phyloP scores from a whole-genome alignment of 1,140 invertebrate species.

The Mesaphorura yosii region DNA sequence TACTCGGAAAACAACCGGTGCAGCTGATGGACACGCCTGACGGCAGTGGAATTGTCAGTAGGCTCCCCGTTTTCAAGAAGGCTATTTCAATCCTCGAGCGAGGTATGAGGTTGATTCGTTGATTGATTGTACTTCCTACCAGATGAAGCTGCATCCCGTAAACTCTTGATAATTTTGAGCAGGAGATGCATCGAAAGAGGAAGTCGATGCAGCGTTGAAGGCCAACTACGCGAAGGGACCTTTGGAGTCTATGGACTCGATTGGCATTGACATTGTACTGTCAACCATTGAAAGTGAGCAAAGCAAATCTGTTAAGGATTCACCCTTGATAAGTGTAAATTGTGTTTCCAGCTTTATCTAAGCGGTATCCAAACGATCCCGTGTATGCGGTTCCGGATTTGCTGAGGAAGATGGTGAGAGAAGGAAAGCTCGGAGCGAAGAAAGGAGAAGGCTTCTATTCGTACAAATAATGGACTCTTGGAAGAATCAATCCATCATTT shows the following conservation, averaged over 20 bases:
- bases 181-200: conserved; percentile 5
- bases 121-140: no score
- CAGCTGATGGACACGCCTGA: not conserved
- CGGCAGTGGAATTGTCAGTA: not conserved
- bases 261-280: not conserved
- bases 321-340: no score
- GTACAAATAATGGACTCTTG: conserved; percentile 53
- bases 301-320: no score
- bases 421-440: conserved; percentile 73
- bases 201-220: not conserved
- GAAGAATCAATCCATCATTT: no score
- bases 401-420: conserved; percentile 58
- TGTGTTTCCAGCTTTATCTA: conserved; percentile 58
- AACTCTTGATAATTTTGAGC: no score
- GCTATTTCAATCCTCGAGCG: not conserved
- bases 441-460: conserved; percentile 77
- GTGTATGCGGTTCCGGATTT: conserved; percentile 55
- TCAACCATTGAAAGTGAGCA: conserved; percentile 1
- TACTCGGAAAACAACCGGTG: not conserved
- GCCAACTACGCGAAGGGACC: not conserved
- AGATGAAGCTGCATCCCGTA: no score
- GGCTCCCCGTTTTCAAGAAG: not conserved
- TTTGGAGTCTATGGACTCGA: not conserved
- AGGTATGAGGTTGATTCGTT: no score
- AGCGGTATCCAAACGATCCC: conserved; percentile 61